phyloP scores from a whole-genome alignment of 2,113 vertebrate genomes.

The Henicopernis longicauda region DNA sequence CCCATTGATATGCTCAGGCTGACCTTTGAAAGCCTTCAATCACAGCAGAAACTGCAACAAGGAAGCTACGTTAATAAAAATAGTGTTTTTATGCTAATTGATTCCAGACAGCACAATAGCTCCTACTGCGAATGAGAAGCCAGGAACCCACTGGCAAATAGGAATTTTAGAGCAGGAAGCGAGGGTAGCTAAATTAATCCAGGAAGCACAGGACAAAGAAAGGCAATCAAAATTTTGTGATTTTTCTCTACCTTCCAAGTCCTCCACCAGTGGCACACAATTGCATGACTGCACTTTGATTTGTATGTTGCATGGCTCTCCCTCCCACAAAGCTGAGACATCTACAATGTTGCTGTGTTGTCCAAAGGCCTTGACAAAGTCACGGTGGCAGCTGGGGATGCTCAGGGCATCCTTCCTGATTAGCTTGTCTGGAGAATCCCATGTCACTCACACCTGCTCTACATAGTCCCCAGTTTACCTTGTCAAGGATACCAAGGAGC shows the following conservation, averaged over 20 bases:
- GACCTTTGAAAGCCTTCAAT: neutral
- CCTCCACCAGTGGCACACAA: rapidly evolving
- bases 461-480: neutral
- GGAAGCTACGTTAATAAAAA: neutral
- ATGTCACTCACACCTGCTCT: neutral
- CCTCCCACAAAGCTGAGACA: neutral
- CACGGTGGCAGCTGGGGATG: neutral
- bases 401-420: neutral
- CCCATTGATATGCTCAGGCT: rapidly evolving
- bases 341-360: neutral
- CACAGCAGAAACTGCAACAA: neutral
- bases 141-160: neutral
- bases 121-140: neutral
- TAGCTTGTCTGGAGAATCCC: rapidly evolving
- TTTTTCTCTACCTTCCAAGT: neutral
- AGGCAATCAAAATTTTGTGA: neutral
- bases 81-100: neutral
- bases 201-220: neutral
- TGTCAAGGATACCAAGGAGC: neutral
- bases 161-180: neutral
- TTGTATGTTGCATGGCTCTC: neutral
- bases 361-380: neutral
- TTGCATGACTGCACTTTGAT: neutral
- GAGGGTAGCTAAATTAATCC: neutral
- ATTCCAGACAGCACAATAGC: neutral